Conservation (phyloP, 2,888 invertebrate species). For the Chironomus tentans region DNA sequence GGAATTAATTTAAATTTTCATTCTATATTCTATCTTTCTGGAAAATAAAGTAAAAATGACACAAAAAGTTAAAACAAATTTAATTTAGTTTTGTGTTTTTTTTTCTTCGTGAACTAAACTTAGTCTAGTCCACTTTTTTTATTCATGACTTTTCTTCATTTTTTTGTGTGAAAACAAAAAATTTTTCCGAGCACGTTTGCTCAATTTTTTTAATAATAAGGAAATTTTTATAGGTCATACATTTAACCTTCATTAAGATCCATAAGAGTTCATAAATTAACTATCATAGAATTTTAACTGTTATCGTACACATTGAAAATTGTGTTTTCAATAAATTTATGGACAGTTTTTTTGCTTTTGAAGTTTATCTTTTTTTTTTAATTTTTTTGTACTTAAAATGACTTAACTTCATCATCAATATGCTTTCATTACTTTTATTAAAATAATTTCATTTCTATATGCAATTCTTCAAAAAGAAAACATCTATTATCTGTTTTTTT, state of each 20-base stretch:
- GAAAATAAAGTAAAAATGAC: not conserved
- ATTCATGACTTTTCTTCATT: not conserved
- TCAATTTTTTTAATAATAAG: not conserved
- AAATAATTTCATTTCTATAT: too few species aligned
- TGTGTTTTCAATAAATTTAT: not conserved
- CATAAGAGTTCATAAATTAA: not conserved
- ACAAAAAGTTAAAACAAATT: not conserved
- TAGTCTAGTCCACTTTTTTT: slow-evolving; percentile 1
- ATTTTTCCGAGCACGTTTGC: not conserved
- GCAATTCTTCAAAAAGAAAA: too few species aligned
- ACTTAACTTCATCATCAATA: not conserved
- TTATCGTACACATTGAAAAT: not conserved
- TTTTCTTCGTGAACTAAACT: slow-evolving; percentile 2
- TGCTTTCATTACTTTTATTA: too few species aligned
- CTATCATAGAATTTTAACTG: not conserved
- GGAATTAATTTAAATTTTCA: not conserved
- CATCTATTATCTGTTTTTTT: too few species aligned
- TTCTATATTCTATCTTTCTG: not conserved
- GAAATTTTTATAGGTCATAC: not conserved
- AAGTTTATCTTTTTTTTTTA: not conserved
- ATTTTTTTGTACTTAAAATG: slow-evolving; percentile 13
- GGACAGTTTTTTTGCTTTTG: not conserved
- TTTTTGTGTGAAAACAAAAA: not conserved
- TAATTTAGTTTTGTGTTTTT: not conserved
- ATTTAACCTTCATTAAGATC: not conserved